phyloP scores from a whole-genome alignment of 2,113 vertebrate genomes.

The Nipponia nippon region DNA sequence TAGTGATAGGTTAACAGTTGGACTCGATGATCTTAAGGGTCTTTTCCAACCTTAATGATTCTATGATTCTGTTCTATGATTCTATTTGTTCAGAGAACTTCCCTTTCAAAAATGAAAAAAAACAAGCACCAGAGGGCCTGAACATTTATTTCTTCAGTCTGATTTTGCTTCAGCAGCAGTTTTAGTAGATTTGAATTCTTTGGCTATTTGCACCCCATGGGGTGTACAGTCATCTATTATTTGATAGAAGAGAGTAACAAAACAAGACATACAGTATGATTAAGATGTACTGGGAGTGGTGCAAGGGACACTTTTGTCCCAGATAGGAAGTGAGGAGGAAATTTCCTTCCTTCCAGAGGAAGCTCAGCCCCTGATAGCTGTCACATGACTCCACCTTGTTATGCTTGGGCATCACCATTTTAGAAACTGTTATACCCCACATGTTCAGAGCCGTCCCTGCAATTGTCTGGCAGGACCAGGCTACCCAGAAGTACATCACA shows the following conservation, averaged over 20 bases:
- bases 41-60: no score
- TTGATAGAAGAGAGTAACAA: not conserved
- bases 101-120: not conserved
- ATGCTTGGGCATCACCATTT: not conserved
- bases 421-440: rapidly evolving
- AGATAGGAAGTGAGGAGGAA: not conserved
- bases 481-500: not conserved
- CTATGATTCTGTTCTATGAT: no score
- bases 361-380: rapidly evolving
- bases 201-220: not conserved
- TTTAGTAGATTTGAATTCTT: not conserved
- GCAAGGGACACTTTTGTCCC: not conserved
- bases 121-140: not conserved
- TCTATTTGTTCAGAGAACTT: not conserved
- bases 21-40: no score
- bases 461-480: not conserved
- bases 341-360: not conserved
- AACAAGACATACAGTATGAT: not conserved
- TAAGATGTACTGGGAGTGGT: not conserved
- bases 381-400: not conserved
- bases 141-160: not conserved
- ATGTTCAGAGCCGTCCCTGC: not conserved
- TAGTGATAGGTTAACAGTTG: no score
- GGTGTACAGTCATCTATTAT: not conserved
- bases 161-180: not conserved